These are phyloP conservation scores for Drosophila gunungcola DNA, from an alignment of 1,140 invertebrate species.

Conservation along the genomic window DNA sequence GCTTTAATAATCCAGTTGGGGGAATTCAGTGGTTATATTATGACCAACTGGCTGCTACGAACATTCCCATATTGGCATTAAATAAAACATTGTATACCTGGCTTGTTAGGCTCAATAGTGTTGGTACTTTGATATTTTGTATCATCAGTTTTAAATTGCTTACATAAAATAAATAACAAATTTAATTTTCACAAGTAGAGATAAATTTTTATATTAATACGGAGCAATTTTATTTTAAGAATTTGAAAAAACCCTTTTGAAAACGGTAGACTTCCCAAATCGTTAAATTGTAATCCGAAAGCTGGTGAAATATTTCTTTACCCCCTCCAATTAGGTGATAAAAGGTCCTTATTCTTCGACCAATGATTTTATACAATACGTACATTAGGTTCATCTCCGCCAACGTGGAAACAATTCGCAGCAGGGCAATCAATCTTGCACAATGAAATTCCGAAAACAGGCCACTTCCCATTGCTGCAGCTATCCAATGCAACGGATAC, in stretches of 20 bases:
- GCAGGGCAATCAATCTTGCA: constrained; percentile 55
- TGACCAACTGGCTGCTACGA: not conserved
- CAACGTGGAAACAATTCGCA: constrained; percentile 43
- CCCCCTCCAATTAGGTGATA: not conserved
- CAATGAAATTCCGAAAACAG: constrained; percentile 40
- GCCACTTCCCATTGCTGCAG: constrained; percentile 24
- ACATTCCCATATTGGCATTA: constrained; percentile 6
- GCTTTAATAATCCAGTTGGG: constrained; percentile 50
- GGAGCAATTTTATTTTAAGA: too few species aligned
- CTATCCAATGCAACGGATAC: constrained; percentile 41
- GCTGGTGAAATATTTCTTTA: not conserved
- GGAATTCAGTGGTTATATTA: constrained; percentile 4
- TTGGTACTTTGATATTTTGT: too few species aligned
- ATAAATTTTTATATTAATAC: too few species aligned
- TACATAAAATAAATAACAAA: too few species aligned
- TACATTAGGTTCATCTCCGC: constrained; percentile 28
- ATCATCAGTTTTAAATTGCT: too few species aligned
- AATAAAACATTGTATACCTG: constrained; percentile 1
- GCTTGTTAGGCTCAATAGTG: not conserved
- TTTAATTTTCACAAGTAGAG: too few species aligned
- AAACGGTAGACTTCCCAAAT: too few species aligned
- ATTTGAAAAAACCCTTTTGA: too few species aligned
- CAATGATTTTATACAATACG: constrained; percentile 11
- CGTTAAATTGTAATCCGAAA: not conserved
- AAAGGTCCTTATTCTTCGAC: not conserved